Base-by-base conservation (phyloP, 2,113 vertebrate species). In the Cyprinodon tularosa region DNA sequence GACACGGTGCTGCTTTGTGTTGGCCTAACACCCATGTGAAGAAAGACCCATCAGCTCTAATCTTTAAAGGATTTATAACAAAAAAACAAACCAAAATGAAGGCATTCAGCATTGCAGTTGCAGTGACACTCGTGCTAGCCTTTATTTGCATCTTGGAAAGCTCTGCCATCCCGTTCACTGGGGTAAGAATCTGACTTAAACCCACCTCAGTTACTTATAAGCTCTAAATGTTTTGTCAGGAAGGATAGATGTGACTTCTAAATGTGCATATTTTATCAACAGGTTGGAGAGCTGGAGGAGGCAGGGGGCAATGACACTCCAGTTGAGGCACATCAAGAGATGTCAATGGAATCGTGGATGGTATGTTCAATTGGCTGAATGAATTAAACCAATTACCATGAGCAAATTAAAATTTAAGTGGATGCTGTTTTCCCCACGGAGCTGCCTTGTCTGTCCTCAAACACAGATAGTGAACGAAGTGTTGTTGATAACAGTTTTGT, bases 71-170 rank as follows among this genome's bases (percentile, higher is more conserved):
- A 71, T 77, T 81, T 80, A 76, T 79, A 73, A 85, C 76, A 66
- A 66, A 65, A 83, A 40, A 29, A n/a, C 42, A 3, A 20, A 0
- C 57, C 2, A 93, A 83, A 84, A 95, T 94, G 94, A 95, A 93
- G 89, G 81, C 85, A 66, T 89, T 89, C 68, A 88, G 85, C 81
- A 85, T 94, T 83, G 87, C 88, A 84, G 89, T 91, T 88, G 91
- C 88, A 86, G 90, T 92, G 86, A 87, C 84, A 83, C 82, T 93
- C 89, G 78, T 94, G 88, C 76, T 93, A 11, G 82, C 87, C 79
- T 94, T 93, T 84, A 59, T 91, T 78, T 93, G 90, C 86, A 62
- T 92, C 62, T 62, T 87, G 68, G 77, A 88, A 76, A 86, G 82
- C 84, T 77, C 88, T 7, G 89, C 92, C 3, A 39, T 91, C 61